A percentile compares a stretch with the other conserved stretches of the same genome.
Conservation (phyloP, 2,797 vertebrate genomes). For the Pteropus rufus region DNA sequence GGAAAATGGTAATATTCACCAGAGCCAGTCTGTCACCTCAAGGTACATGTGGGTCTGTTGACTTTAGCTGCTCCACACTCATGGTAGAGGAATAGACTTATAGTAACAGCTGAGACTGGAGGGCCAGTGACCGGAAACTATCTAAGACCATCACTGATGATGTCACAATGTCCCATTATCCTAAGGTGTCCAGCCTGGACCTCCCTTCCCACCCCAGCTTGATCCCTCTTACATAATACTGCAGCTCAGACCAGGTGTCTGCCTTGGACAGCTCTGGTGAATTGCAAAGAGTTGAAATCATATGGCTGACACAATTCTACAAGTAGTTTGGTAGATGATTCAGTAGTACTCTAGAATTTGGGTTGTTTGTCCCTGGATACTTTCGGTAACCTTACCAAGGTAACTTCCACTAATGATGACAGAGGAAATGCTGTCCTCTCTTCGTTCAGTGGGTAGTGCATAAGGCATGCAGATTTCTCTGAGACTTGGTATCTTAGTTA, state of each 20-base stretch:
- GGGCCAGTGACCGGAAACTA: background rate
- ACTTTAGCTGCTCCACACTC: slow-evolving; percentile 65
- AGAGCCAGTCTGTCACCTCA: slow-evolving; percentile 77
- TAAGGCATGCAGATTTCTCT: background rate
- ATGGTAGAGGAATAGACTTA: slow-evolving; percentile 70
- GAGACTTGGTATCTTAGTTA: background rate
- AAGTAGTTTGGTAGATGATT: background rate
- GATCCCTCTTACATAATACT: background rate
- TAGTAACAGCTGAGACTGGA: slow-evolving; percentile 17
- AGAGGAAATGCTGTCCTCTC: background rate
- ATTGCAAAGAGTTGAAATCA: background rate
- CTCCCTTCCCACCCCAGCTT: background rate
- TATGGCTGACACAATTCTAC: background rate
- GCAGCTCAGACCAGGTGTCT: background rate
- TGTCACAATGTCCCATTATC: slow-evolving; percentile 70
- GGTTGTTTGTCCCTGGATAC: background rate
- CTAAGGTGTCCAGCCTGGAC: background rate
- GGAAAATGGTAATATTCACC: slow-evolving; percentile 62
- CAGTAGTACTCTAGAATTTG: background rate
- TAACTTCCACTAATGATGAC: background rate
- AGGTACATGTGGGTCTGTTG: slow-evolving; percentile 64
- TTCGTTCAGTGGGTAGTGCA: background rate
- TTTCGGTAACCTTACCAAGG: background rate
- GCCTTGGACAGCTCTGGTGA: background rate
- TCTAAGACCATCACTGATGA: slow-evolving; percentile 54